Evolutionary conservation across 2,797 vertebrate species (phyloP), one percentile per base, ranked within the genome.

Genomic region (Lepilemur ruficaudatus): DNA sequence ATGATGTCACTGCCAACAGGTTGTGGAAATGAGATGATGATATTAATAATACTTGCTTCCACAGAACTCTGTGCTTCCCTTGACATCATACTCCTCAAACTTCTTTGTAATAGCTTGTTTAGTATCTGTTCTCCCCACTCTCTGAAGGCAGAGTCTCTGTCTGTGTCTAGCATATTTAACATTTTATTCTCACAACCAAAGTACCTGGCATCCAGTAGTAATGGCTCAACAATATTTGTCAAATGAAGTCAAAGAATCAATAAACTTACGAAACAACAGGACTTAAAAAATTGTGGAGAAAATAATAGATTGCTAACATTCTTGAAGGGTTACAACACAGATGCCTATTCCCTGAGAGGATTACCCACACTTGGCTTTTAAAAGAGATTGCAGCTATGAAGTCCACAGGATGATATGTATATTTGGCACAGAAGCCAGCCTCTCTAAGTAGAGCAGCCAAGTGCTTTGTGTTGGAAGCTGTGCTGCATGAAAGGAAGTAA

Each of bases 21-120:
- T 87, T 91, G 82, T 87, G 55, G 38, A 70, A 88, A 63, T 28
- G 89, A 88, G 59, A 67, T 84, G 43, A 28, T 94, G 48, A 96
- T 55, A 89, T 63, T 48, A 94, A 91, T 25, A 84, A 59, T 65
- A 65, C 25, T 28, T 41, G 11, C 79, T 80, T 89, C 50, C 89
- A 76, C 30, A 69, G 85, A 94, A 86, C 46, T 55, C 52, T 5
- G 15, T 8, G 67, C 43, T 97, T 93, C 88, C 91, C 32, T 90
- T 63, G 72, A 75, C 2, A 20, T n/a, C 41, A 69, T 57, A 63
- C n/a, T 70, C 57, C 43, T 72, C 38, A 67, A n/a, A 59, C 28
- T 57, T 89, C 67, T 85, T 61, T 55, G 11, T 28, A 41, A 84
- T 15, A 70, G 41, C 50, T 93, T 61, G 5, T 22, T 82, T 32